These are phyloP conservation scores for Pipra filicauda DNA, from an alignment of 2,113 vertebrate genomes.

Conservation along the genomic window DNA sequence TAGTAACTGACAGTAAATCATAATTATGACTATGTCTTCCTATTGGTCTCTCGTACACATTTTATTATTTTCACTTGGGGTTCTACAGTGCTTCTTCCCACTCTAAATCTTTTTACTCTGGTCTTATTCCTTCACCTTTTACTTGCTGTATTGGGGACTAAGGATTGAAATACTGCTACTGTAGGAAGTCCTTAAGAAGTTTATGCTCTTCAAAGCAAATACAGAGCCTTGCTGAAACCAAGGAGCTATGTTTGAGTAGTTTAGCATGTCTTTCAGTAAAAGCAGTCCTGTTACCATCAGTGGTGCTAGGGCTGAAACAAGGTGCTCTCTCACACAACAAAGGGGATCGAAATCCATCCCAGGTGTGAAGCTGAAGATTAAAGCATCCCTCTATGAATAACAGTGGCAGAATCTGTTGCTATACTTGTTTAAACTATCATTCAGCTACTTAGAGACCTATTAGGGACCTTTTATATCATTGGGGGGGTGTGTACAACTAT, in stretches of 20 bases:
- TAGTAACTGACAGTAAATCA: not conserved
- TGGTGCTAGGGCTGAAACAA: constrained; percentile 1
- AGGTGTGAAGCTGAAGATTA: not conserved
- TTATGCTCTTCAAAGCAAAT: not conserved
- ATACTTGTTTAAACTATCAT: not conserved
- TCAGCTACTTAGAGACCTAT: not conserved
- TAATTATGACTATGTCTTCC: not conserved
- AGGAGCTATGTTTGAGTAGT: not conserved
- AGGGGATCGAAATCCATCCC: not conserved
- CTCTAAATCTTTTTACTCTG: constrained; percentile 44
- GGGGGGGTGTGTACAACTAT: not conserved
- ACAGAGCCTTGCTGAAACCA: not conserved
- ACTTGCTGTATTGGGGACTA: constrained; percentile 30
- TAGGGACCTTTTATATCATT: not conserved
- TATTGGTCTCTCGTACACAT: not conserved
- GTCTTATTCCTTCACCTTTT: constrained; percentile 16
- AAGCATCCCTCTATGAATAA: not conserved
- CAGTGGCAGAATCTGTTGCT: not conserved
- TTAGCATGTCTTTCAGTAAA: not conserved
- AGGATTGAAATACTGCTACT: constrained; percentile 70
- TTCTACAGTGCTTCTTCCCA: constrained; percentile 18
- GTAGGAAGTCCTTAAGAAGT: not conserved
- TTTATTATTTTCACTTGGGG: constrained; percentile 11
- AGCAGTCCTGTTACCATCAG: not conserved
- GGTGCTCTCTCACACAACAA: not conserved